Percentiles rank a stretch among this genome's conserved stretches.
phyloP scores from a whole-genome alignment of 2,888 invertebrate genomes.

The Frankliniella intonsa region DNA sequence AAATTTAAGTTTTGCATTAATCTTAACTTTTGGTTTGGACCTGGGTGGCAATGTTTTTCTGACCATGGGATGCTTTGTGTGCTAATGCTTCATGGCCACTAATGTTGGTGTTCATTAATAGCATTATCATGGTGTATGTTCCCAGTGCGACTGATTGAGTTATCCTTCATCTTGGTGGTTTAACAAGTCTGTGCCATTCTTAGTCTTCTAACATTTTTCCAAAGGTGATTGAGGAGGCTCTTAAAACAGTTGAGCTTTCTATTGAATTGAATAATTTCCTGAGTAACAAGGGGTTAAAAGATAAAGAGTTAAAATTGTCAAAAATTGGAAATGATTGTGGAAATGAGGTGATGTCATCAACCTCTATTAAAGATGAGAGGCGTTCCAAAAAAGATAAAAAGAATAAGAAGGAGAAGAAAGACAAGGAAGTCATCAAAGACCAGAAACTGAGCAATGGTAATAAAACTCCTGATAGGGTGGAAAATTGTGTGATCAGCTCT shows the following conservation, averaged over 20 bases:
- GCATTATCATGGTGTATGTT: too few species aligned
- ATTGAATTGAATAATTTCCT: not conserved
- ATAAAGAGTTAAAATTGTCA: not conserved
- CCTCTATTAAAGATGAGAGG: not conserved
- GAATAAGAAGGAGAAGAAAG: not conserved
- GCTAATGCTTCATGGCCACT: not conserved
- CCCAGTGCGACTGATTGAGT: too few species aligned
- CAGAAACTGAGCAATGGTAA: not conserved
- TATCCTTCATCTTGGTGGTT: too few species aligned
- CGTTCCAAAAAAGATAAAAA: conserved; percentile 2
- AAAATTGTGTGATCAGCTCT: not conserved
- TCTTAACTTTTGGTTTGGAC: too few species aligned
- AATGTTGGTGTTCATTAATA: too few species aligned
- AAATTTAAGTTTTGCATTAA: too few species aligned
- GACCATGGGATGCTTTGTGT: too few species aligned
- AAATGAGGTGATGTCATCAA: not conserved
- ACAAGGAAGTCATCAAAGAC: not conserved
- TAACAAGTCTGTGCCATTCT: too few species aligned
- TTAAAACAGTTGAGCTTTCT: not conserved
- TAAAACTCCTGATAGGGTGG: not conserved
- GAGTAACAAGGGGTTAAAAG: not conserved
- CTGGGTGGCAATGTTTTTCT: too few species aligned
- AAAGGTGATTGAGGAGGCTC: not conserved
- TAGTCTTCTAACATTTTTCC: not conserved
- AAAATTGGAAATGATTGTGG: too few species aligned